These are phyloP conservation scores for Spodoptera frugiperda DNA, from an alignment of 1,140 invertebrate genomes.

Conservation along the genomic window DNA sequence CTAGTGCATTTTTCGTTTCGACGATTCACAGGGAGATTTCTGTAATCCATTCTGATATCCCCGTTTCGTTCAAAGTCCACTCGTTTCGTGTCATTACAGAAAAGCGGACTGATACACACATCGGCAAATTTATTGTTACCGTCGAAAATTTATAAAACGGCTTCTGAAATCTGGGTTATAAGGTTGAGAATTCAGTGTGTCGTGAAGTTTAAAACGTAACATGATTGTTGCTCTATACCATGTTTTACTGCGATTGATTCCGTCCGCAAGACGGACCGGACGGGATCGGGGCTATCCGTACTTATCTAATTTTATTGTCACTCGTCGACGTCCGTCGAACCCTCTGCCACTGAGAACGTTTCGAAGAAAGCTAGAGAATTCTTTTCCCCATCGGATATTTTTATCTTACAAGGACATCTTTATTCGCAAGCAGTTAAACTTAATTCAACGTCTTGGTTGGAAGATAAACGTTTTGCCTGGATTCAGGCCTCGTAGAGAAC, in stretches of 20 bases:
- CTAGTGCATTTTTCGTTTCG: conserved; percentile 51
- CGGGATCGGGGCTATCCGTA: conserved; percentile 70
- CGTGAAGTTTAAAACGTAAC: conserved; percentile 46
- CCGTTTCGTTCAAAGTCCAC: conserved; percentile 77
- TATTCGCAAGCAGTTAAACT: conserved; percentile 76
- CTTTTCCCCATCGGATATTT: conserved; percentile 69
- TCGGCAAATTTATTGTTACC: conserved; percentile 53
- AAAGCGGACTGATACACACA: conserved; percentile 72
- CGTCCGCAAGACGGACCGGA: conserved; percentile 73
- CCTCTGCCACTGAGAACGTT: conserved; percentile 67
- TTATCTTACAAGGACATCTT: conserved; percentile 78
- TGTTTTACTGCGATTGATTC: conserved; percentile 84
- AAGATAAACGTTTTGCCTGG: conserved; percentile 58
- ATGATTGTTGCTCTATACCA: conserved; percentile 61
- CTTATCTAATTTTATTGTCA: conserved; percentile 86
- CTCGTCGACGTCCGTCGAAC: conserved; percentile 68
- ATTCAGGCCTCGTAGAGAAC: conserved; percentile 46
- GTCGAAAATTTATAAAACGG: conserved; percentile 19
- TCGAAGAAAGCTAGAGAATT: conserved; percentile 77
- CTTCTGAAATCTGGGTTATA: conserved; percentile 43
- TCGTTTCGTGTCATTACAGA: conserved; percentile 76
- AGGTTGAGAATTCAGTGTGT: conserved; percentile 54
- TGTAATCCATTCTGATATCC: conserved; percentile 74
- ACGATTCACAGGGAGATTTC: conserved; percentile 59
- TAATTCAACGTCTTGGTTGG: conserved; percentile 67